Evolutionary conservation across 2,888 invertebrate species (phyloP).

Genomic region (Idaea aversata): DNA sequence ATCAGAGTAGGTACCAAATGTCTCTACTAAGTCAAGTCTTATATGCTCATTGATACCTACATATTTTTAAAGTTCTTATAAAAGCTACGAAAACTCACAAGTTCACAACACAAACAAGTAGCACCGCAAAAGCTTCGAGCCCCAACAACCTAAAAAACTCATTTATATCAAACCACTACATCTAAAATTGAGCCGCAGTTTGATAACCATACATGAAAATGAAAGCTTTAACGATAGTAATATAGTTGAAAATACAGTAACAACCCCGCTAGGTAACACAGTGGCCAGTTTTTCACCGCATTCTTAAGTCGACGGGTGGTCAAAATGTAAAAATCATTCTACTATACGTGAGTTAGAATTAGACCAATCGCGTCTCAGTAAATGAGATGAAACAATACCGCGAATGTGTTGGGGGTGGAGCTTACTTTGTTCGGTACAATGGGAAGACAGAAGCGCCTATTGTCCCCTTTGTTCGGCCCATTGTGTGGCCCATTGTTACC

Average conservation of each 20-base stretch:
- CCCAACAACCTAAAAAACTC: background rate
- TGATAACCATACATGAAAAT: background rate
- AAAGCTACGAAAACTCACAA: background rate
- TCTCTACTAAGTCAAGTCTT: too few species aligned
- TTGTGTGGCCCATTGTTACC: slow-evolving; percentile 52
- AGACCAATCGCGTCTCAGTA: slow-evolving; percentile 52
- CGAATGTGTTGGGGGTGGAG: slow-evolving; percentile 66
- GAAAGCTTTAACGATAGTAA: background rate
- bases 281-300: slow-evolving; percentile 18
- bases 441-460: slow-evolving; percentile 70
- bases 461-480: slow-evolving; percentile 61
- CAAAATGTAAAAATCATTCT: slow-evolving; percentile 27
- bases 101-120: background rate
- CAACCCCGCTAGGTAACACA: background rate
- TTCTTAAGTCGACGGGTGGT: slow-evolving; percentile 54
- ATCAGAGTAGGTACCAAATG: too few species aligned
- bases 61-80: too few species aligned
- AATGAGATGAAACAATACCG: slow-evolving; percentile 73
- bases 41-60: too few species aligned
- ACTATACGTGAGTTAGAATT: slow-evolving; percentile 34
- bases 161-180: background rate
- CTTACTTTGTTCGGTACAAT: slow-evolving; percentile 70
- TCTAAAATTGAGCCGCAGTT: background rate
- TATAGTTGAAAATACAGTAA: background rate
- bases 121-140: background rate